Evolutionary conservation across 2,113 vertebrate genomes (phyloP).

Genomic region (Xiphophorus hellerii): DNA sequence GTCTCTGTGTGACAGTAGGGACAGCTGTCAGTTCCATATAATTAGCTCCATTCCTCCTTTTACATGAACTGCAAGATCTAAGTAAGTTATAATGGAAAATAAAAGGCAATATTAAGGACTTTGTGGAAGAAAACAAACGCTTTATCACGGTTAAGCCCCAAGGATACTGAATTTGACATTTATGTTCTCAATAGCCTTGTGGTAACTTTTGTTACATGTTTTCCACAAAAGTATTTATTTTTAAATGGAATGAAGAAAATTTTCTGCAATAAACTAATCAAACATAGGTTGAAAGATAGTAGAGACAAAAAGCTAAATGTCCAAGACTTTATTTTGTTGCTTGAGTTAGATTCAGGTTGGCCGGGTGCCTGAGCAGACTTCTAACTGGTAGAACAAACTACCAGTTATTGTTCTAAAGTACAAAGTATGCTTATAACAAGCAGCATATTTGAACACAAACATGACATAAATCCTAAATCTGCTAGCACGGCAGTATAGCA

Average conservation of each 20-base stretch:
- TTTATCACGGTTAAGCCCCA: no score
- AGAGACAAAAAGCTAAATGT: conserved; percentile 34
- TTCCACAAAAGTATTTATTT: conserved; percentile 29
- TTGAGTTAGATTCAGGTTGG: conserved; percentile 69
- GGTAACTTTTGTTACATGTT: neutral
- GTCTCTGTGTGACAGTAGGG: no score
- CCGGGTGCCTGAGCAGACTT: conserved; percentile 63
- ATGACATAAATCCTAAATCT: conserved; percentile 49
- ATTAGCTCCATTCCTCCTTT: no score
- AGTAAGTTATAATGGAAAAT: no score
- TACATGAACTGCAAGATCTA: no score
- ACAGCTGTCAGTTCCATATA: no score
- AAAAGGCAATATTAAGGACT: no score
- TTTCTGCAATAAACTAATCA: conserved; percentile 32
- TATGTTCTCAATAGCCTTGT: no score
- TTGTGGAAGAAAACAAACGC: no score
- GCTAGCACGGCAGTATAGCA: conserved; percentile 18
- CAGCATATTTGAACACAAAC: conserved; percentile 32
- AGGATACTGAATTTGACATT: no score
- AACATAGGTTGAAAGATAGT: conserved; percentile 20
- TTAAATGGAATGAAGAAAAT: conserved; percentile 18
- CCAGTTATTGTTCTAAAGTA: conserved; percentile 32
- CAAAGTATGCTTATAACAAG: conserved; percentile 53
- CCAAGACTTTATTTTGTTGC: conserved; percentile 59
- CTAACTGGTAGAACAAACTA: conserved; percentile 27